Conservation (phyloP, 2,113 vertebrate genomes). For the Xyrauchen texanus region DNA sequence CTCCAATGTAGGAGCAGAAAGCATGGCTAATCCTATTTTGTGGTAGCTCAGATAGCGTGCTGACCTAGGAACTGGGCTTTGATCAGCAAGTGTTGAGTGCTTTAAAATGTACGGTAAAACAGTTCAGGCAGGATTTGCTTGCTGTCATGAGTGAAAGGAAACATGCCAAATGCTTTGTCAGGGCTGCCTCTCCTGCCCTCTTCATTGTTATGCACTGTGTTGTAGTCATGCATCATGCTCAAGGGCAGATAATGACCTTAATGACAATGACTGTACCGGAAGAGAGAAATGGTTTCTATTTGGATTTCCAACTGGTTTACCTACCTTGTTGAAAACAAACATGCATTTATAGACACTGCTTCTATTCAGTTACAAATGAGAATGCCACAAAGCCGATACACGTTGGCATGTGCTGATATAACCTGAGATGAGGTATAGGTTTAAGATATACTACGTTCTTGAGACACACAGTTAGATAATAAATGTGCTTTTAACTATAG, state of each 20-base stretch:
- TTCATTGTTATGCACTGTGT: constrained; percentile 43
- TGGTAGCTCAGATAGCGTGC: constrained; percentile 24
- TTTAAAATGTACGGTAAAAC: constrained; percentile 19
- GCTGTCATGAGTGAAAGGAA: constrained; percentile 18
- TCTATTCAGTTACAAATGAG: constrained; percentile 26
- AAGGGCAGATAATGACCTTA: constrained; percentile 57
- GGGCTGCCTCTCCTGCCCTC: constrained; percentile 24
- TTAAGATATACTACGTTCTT: not conserved
- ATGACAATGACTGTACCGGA: constrained; percentile 39
- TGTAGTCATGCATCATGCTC: constrained; percentile 50
- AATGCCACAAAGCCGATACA: not conserved
- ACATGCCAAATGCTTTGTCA: constrained; percentile 36
- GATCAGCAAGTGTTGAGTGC: constrained; percentile 27
- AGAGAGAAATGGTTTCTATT: constrained; percentile 37
- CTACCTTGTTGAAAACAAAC: constrained; percentile 24
- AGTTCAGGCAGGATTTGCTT: constrained; percentile 4
- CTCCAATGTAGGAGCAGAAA: constrained; percentile 10
- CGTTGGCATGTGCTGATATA: not conserved
- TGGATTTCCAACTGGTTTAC: constrained; percentile 29
- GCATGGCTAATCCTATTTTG: constrained; percentile 34
- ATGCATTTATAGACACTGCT: constrained; percentile 31
- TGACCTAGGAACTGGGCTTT: constrained; percentile 23
- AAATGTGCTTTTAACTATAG: not conserved
- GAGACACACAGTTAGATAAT: not conserved
- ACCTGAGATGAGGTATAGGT: not conserved